Evolutionary conservation across 2,888 invertebrate species (phyloP).

Genomic region (Anarsia innoxiella): DNA sequence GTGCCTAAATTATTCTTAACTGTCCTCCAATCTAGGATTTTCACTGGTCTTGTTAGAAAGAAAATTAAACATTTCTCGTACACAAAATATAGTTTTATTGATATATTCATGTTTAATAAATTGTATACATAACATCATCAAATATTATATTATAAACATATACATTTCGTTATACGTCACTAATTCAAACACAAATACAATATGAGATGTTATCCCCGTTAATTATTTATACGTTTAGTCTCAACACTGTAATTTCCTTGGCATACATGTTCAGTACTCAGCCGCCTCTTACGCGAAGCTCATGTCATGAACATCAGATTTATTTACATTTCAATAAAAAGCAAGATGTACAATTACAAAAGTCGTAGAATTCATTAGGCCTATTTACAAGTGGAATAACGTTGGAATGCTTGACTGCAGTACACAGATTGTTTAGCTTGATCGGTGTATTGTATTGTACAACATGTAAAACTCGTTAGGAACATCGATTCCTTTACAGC

Average conservation of each 20-base stretch:
- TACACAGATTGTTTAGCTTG: constrained; percentile 56
- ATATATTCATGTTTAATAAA: constrained; percentile 76
- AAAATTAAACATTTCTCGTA: constrained; percentile 65
- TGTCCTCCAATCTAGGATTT: constrained; percentile 11
- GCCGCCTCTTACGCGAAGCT: constrained; percentile 52
- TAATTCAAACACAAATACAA: constrained; percentile 74
- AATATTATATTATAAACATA: constrained; percentile 76
- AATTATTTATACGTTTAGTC: constrained; percentile 56
- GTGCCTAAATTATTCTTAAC: constrained; percentile 13
- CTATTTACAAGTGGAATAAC: constrained; percentile 74
- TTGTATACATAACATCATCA: constrained; percentile 76
- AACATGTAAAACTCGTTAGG: constrained; percentile 59
- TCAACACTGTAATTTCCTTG: constrained; percentile 52
- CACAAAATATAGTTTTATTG: constrained; percentile 77
- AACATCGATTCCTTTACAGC: constrained; percentile 62
- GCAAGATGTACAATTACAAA: constrained; percentile 61
- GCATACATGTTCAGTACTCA: constrained; percentile 49
- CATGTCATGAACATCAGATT: constrained; percentile 50
- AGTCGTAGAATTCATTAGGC: constrained; percentile 66
- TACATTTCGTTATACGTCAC: constrained; percentile 74
- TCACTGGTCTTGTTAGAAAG: constrained; percentile 27
- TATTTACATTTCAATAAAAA: constrained; percentile 66
- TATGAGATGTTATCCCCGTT: constrained; percentile 73
- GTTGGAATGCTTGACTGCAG: constrained; percentile 69
- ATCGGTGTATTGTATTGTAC: constrained; percentile 54